Base-by-base conservation (phyloP, 2,113 vertebrate genomes). In the Nothobranchius furzeri region DNA sequence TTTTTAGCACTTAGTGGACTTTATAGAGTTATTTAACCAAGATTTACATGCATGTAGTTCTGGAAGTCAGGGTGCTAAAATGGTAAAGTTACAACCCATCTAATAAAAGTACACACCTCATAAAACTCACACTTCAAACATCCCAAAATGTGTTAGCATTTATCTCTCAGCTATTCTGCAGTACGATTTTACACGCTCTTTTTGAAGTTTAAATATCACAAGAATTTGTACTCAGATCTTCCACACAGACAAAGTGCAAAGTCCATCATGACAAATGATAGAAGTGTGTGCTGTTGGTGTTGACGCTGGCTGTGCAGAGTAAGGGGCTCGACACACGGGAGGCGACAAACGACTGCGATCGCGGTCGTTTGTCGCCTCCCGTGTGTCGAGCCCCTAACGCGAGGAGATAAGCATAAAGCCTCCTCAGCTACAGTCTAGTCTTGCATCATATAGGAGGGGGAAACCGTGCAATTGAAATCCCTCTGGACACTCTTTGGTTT, bases 391-490 rank as follows among this genome's bases (percentile, higher is more conserved):
- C 20, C 20, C 20, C 20, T 20, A 20, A 85, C 65, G 66, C 55
- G 50, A 68, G 75, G 68, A 73, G 67, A 80, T 73, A 73, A 77
- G 70, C 63, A 76, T 64, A 82, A 85, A 86, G 36, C 82, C 62
- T 66, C 57, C 35, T 65, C 6, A 8, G 37, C 56, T 52, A 13
- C 42, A n/a, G 68, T 72, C 65, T 54, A 65, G 73, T 76, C 69
- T 75, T 30, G 9, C 62, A 61, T 49, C 63, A 57, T 64, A 66
- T 76, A 53, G 60, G 60, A 61, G 46, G n/a, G 24, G 59, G 43
- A 20, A 64, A 76, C 59, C 7, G n/a, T 60, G 57, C 64, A 75
- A 75, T 80, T 64, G 42, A 54, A 71, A 73, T 79, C 73, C 62
- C 62, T 65, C 30, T 9, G 65, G 77, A 64, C 65, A 56, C 64